Evolutionary conservation across 1,140 invertebrate genomes (phyloP), one percentile per base, ranked within the genome.

Genomic region (Listronotus bonariensis): DNA sequence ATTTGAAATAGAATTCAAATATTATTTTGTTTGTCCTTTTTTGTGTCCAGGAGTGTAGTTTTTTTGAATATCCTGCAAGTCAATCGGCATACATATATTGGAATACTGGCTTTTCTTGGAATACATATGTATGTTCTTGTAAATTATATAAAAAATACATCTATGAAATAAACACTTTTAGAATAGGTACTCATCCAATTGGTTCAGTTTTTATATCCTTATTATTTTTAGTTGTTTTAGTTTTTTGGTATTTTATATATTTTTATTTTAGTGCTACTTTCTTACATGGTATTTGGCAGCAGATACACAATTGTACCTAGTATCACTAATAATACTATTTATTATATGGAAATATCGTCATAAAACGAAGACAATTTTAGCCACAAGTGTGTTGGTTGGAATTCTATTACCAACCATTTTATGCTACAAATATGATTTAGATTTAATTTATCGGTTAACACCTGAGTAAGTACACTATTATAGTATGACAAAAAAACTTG

Each of bases 251-350:
- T 7, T 40, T 10, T 40, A 40, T 1, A 14, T 40, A 40, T 43
- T 45, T 55, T 43, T 43, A 7, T 69, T 69, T 52, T 45, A 73
- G 71, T 73, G 71, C 62, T 65, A 64, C 17, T 65, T 65, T 42
- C 58, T 48, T 2, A 69, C 56, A 11, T 73, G 71, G 71, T 73
- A 73, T 41, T 18, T 71, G 38, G 41, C 71, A 42, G 71, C 69
- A 6, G 71, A 73, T 52, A 70, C 67, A 6, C 71, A 73, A 53
- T 42, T 73, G 11, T 73, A 73, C 26, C 15, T 67, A 14, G n/a
- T 73, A 20, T 65, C 64, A 6, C 49, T 71, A 14, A 11, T 67
- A 14, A 40, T 73, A 26, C 53, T 73, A 10, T 51, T 57, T 10
- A n/a, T 65, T 3, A 66, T 67, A 20, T 65, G 60, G 58, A 69